Conservation (phyloP, 2,113 vertebrate genomes). For the Platysteira castanea region DNA sequence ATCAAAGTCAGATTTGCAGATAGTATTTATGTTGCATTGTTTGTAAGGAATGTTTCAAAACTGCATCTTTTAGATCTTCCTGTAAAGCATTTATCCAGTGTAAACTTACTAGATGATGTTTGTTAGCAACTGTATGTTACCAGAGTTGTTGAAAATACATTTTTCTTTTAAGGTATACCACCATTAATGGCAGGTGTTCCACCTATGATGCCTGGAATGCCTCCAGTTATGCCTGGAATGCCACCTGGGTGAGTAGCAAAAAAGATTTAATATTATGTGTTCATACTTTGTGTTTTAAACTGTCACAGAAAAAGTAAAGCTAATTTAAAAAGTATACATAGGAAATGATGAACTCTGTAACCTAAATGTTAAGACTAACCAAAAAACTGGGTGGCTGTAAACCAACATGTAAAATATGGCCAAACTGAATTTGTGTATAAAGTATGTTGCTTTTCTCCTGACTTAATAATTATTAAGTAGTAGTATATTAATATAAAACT, state of each 20-base stretch:
- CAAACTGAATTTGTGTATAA: neutral
- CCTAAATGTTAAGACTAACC: neutral
- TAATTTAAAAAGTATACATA: neutral
- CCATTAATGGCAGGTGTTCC: constrained; percentile 93
- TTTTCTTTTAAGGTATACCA: constrained; percentile 84
- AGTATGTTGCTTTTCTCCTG: neutral
- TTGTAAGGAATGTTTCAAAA: neutral
- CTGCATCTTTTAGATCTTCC: fast-evolving
- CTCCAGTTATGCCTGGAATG: constrained; percentile 88
- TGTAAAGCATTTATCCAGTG: neutral
- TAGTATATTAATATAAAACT: neutral
- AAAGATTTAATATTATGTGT: neutral
- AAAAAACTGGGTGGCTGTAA: constrained; percentile 29
- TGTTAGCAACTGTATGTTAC: neutral
- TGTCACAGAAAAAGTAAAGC: neutral
- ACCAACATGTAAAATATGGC: neutral
- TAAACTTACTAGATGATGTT: neutral
- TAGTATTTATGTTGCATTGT: neutral
- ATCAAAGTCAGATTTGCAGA: neutral
- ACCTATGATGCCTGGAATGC: constrained; percentile 90
- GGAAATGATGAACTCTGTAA: neutral
- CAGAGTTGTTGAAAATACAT: neutral
- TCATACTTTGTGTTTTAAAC: neutral
- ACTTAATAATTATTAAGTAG: neutral
- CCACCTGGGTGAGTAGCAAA: constrained; percentile 83